A percentile compares a stretch with the other conserved stretches of the same genome.
Conservation (phyloP, 2,797 vertebrate genomes). For the Trichosurus vulpecula region DNA sequence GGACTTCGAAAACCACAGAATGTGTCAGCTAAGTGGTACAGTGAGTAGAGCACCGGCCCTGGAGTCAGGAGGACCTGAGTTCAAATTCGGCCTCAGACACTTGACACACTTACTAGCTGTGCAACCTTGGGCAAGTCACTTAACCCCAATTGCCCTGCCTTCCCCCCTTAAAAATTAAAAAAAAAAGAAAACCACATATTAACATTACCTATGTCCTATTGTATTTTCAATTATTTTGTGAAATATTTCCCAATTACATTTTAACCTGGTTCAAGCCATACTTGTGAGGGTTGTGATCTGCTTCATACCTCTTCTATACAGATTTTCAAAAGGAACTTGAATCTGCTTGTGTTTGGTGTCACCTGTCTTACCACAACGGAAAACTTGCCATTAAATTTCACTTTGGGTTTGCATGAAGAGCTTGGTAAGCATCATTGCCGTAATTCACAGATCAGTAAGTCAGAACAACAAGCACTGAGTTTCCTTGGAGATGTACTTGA, state of each 20-base stretch:
- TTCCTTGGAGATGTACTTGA: background rate
- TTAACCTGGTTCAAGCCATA: background rate
- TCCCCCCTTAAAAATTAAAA: too few relatives aligned
- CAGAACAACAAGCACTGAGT: slow-evolving; percentile 19
- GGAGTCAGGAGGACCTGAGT: too few relatives aligned
- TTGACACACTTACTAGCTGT: too few relatives aligned
- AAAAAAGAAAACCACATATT: background rate
- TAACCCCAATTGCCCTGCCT: too few relatives aligned
- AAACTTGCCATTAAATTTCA: slow-evolving; percentile 29
- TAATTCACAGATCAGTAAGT: slow-evolving; percentile 44
- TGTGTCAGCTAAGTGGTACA: too few relatives aligned
- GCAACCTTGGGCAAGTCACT: too few relatives aligned
- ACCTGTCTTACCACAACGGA: slow-evolving; percentile 38
- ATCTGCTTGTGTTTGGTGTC: slow-evolving; percentile 46
- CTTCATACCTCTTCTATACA: background rate
- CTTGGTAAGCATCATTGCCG: slow-evolving; percentile 31
- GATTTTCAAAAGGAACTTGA: slow-evolving; percentile 12
- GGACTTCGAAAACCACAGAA: background rate
- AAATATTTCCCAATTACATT: background rate
- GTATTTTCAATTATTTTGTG: background rate
- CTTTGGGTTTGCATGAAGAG: slow-evolving; percentile 52
- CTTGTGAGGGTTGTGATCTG: background rate
- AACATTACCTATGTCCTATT: background rate
- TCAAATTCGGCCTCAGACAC: too few relatives aligned
- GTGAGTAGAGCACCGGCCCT: too few relatives aligned